Evolutionary conservation across 2,113 vertebrate species (phyloP).

Genomic region (Pongo abelii): DNA sequence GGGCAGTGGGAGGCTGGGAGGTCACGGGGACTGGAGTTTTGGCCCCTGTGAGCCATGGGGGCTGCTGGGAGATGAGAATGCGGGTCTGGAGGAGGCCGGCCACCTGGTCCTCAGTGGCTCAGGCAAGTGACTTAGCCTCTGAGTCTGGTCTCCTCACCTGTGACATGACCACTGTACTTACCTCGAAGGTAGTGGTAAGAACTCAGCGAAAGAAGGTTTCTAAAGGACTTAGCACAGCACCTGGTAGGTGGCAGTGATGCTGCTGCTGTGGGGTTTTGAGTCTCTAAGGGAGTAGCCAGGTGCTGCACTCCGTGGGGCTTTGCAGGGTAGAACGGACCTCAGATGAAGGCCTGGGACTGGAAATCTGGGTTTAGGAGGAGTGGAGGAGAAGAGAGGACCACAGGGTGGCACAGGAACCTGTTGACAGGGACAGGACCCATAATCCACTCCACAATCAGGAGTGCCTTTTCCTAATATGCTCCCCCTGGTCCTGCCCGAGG

Average conservation of each 20-base stretch:
- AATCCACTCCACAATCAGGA: fast-evolving
- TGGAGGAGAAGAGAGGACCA: neutral
- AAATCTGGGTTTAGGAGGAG: neutral
- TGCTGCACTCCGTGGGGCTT: neutral
- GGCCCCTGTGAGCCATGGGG: neutral
- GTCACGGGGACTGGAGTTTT: neutral
- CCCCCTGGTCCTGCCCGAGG: neutral
- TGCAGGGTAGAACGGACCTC: fast-evolving
- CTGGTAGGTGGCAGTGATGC: fast-evolving
- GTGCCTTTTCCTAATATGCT: neutral
- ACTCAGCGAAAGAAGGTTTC: neutral
- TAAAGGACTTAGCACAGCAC: neutral
- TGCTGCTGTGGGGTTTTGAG: neutral
- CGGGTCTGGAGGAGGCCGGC: neutral
- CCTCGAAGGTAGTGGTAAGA: neutral
- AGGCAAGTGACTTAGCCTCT: neutral
- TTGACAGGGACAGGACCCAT: neutral
- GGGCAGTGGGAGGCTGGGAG: neutral
- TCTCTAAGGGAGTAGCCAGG: neutral
- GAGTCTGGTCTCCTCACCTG: neutral
- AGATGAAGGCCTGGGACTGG: neutral
- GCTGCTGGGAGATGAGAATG: neutral
- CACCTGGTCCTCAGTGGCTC: neutral
- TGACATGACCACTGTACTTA: neutral
- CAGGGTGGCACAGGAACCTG: neutral